These are phyloP conservation scores for Bufo bufo DNA, from an alignment of 2,113 vertebrate genomes.

Conservation along the genomic window DNA sequence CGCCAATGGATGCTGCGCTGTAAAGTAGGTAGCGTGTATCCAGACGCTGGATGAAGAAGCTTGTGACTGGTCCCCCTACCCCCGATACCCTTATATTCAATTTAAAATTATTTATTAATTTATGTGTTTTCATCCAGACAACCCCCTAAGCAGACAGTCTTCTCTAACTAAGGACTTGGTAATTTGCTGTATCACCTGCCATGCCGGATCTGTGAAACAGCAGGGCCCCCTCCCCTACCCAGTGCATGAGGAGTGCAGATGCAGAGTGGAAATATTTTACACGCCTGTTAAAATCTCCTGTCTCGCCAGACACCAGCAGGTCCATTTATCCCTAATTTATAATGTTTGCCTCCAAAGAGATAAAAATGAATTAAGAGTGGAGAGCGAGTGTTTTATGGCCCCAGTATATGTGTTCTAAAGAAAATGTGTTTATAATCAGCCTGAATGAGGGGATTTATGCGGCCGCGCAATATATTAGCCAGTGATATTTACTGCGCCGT, in stretches of 20 bases:
- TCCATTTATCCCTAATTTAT: slow-evolving; percentile 24
- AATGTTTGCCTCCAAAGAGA: slow-evolving; percentile 8
- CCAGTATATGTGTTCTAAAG: slow-evolving; percentile 20
- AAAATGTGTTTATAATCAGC: slow-evolving; percentile 34
- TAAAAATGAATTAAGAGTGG: slow-evolving; percentile 33
- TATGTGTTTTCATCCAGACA: too few species aligned
- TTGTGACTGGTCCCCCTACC: too few species aligned
- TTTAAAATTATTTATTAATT: too few species aligned
- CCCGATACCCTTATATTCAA: too few species aligned
- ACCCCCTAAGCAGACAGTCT: too few species aligned
- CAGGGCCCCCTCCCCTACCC: too few species aligned
- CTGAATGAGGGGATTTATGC: slow-evolving; percentile 1
- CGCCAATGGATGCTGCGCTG: too few species aligned
- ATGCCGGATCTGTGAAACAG: background rate
- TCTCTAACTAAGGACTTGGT: too few species aligned
- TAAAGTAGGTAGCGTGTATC: too few species aligned
- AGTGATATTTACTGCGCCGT: background rate
- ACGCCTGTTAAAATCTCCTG: background rate
- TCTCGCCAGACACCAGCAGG: background rate
- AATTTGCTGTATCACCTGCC: background rate
- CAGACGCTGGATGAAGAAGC: too few species aligned
- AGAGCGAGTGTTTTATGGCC: slow-evolving; percentile 7
- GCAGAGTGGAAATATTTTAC: background rate
- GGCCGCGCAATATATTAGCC: background rate
- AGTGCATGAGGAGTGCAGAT: background rate